Evolutionary conservation across 2,888 invertebrate genomes (phyloP), one percentile per base, ranked within the genome.

Genomic region (Plebejus anna): DNA sequence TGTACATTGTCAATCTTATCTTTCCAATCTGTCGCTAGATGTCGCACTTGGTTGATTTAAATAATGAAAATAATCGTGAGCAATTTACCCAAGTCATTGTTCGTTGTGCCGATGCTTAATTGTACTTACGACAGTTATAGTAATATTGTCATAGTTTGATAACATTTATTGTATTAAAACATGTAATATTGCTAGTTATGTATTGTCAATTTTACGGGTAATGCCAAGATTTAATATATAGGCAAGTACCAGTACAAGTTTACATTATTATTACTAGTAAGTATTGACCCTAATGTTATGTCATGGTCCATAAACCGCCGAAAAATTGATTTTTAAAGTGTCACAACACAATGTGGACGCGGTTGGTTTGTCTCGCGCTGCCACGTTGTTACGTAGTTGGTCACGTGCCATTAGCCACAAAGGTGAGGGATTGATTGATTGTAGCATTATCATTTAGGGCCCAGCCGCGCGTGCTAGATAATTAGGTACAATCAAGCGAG

Each of bases 351-450:
- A 32, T 73, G 13, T 28, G 32, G 73, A 55, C 32, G 73, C 73
- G 73, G 28, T 55, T 73, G 73, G 73, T 55, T 73, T 16, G 51
- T 51, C 32, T 2, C 55, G 4, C 55, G 32, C 82, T 84, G 80
- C 78, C 75, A 75, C 81, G 82, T 84, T 81, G 87, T 86, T 86
- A 83, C 84, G 84, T 84, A 85, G 88, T 88, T 86, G 84, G 86
- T 84, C 83, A 84, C 81, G 89, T 88, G 84, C 86, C 89, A 90
- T 90, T 90, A 88, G 85, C 81, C 79, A 77, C 79, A 78, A 83
- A 87, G 87, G 89, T 88, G 88, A 83, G 80, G 82, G 86, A 81
- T 84, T 89, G 89, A 89, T 89, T 89, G 89, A 89, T 89, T 86
- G 84, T 82, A 79, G 82, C 80, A 81, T 82, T 82, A 82, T 83